Evolutionary conservation across 1,140 invertebrate species (phyloP).

Genomic region (Micrasema longulum): DNA sequence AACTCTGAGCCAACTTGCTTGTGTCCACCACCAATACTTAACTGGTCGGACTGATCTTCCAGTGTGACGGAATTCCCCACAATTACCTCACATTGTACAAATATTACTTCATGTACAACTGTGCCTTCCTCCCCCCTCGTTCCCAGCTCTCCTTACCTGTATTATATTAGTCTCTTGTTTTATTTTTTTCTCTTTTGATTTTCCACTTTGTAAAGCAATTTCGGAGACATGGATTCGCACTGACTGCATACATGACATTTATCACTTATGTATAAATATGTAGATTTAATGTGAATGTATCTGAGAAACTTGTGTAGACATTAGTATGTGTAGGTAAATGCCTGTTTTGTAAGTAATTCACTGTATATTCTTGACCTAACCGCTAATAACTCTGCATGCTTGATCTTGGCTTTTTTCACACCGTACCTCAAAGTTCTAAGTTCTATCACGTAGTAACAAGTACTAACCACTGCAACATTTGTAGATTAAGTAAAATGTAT

Average conservation of each 20-base stretch:
- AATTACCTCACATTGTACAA: slow-evolving; percentile 44
- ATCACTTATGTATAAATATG: not conserved
- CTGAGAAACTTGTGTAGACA: not conserved
- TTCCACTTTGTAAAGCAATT: slow-evolving; percentile 28
- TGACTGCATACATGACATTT: slow-evolving; percentile 34
- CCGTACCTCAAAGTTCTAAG: slow-evolving; percentile 5
- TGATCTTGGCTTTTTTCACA: slow-evolving; percentile 17
- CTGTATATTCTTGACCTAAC: not conserved
- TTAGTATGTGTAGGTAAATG: slow-evolving; percentile 35
- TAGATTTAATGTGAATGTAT: too few relatives aligned
- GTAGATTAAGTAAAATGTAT: slow-evolving; percentile 27
- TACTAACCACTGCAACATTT: slow-evolving; percentile 14
- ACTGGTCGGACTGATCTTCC: slow-evolving; percentile 50
- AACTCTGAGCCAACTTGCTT: slow-evolving; percentile 44
- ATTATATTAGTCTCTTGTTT: slow-evolving; percentile 1
- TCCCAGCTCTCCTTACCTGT: slow-evolving; percentile 15
- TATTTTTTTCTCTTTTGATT: slow-evolving; percentile 20
- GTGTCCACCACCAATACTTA: slow-evolving; percentile 45
- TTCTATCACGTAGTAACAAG: slow-evolving; percentile 14
- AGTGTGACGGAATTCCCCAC: slow-evolving; percentile 51
- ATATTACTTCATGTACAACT: slow-evolving; percentile 43
- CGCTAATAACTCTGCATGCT: slow-evolving; percentile 36
- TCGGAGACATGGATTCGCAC: slow-evolving; percentile 29
- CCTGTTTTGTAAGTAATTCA: slow-evolving; percentile 32
- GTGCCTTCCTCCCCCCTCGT: slow-evolving; percentile 26